Percentiles rank a stretch among this genome's conserved stretches.
These are phyloP conservation scores for Hyles vespertilio DNA, from an alignment of 1,140 invertebrate species.

Conservation along the genomic window DNA sequence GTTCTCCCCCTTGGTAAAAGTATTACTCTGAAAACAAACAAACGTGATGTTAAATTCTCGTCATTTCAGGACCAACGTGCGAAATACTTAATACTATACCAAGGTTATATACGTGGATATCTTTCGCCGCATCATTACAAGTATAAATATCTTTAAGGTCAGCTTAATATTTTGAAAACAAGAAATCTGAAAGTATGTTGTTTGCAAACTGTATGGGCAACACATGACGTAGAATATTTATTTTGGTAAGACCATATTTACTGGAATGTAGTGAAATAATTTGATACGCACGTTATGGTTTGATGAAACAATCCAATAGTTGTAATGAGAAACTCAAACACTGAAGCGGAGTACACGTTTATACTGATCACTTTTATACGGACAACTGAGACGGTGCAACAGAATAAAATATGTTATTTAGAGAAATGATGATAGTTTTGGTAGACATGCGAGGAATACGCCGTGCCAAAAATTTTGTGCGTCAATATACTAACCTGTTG, in stretches of 20 bases:
- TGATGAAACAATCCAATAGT: too few species aligned
- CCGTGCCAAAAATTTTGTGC: constrained; percentile 29
- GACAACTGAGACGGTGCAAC: too few species aligned
- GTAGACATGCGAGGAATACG: constrained; percentile 5
- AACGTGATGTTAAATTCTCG: neutral
- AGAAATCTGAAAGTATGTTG: neutral
- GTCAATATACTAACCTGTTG: constrained; percentile 53
- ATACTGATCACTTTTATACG: too few species aligned
- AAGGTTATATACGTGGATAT: too few species aligned
- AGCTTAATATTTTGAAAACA: neutral
- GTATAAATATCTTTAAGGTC: neutral
- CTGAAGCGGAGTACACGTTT: too few species aligned
- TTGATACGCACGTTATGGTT: neutral
- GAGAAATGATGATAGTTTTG: neutral
- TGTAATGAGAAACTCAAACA: too few species aligned
- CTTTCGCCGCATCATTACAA: too few species aligned
- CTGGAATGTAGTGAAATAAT: neutral
- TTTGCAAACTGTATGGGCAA: too few species aligned
- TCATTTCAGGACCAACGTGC: neutral
- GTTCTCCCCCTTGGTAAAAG: constrained; percentile 23
- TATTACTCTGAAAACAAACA: constrained; percentile 26
- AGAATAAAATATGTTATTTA: too few species aligned
- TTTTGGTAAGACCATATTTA: neutral
- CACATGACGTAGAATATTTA: neutral
- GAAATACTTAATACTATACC: too few species aligned